These are phyloP conservation scores for Azemiops feae DNA, from an alignment of 2,113 vertebrate genomes.

Conservation along the genomic window DNA sequence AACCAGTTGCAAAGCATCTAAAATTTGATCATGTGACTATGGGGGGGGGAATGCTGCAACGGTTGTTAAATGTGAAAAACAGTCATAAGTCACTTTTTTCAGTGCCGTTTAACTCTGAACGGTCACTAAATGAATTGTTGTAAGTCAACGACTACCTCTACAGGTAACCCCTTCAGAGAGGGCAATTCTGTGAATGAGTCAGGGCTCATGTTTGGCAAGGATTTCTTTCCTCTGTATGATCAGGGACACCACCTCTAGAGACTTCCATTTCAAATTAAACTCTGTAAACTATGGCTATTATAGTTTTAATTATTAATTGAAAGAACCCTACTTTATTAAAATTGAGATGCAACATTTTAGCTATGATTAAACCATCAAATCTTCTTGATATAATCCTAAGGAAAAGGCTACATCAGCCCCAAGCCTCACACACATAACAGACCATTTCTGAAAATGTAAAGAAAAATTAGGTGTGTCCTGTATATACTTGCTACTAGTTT, in stretches of 20 bases:
- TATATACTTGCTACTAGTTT: neutral
- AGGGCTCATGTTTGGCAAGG: neutral
- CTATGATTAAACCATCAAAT: neutral
- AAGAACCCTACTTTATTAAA: neutral
- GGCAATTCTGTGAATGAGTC: neutral
- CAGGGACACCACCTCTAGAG: neutral
- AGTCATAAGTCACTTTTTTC: neutral
- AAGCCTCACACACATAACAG: neutral
- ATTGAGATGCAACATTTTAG: neutral
- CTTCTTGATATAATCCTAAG: neutral
- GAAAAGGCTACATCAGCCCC: neutral
- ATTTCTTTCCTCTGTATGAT: neutral
- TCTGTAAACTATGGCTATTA: neutral
- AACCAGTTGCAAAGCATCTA: neutral
- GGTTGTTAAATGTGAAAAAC: neutral
- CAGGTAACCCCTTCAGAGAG: neutral
- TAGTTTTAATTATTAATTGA: neutral
- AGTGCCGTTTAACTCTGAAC: neutral
- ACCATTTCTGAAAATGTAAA: neutral
- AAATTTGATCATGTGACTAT: neutral
- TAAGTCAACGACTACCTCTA: neutral
- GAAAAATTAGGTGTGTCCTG: neutral
- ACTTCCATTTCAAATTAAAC: neutral
- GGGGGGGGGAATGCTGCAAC: neutral
- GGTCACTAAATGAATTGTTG: neutral